These are phyloP conservation scores for Pseudorasbora parva DNA, from an alignment of 2,113 vertebrate species.

Conservation along the genomic window DNA sequence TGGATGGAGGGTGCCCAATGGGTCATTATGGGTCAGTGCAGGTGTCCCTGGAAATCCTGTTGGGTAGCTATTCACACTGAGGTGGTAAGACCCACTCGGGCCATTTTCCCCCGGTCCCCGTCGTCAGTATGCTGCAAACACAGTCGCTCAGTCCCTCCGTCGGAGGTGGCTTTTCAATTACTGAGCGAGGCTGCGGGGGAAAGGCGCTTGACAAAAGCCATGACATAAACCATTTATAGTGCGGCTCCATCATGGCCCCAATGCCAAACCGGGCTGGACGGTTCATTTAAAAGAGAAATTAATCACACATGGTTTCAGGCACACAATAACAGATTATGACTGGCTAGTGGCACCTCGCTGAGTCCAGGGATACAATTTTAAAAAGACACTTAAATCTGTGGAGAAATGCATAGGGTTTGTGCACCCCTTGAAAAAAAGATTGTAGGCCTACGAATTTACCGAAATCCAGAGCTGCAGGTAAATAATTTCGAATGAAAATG, in stretches of 20 bases:
- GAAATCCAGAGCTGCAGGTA: background rate
- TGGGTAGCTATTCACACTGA: conserved; percentile 32
- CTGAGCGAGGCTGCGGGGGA: conserved; percentile 68
- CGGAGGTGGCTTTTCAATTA: conserved; percentile 84
- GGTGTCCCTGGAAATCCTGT: conserved; percentile 14
- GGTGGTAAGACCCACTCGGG: conserved; percentile 52
- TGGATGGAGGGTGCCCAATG: conserved; percentile 12
- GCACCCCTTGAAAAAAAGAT: conserved; percentile 1
- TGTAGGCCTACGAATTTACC: background rate
- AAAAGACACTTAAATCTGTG: conserved; percentile 38
- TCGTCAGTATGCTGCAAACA: conserved; percentile 73
- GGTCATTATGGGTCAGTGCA: conserved; percentile 26
- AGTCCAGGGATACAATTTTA: conserved; percentile 59
- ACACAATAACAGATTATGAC: conserved; percentile 76
- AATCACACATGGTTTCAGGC: conserved; percentile 76
- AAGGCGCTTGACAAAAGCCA: conserved; percentile 74
- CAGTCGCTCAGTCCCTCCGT: conserved; percentile 65
- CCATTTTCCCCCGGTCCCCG: conserved; percentile 59
- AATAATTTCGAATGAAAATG: background rate
- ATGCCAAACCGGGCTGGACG: conserved; percentile 73
- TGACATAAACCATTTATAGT: conserved; percentile 84
- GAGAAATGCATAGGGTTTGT: conserved; percentile 55
- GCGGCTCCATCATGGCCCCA: conserved; percentile 70
- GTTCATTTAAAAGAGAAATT: conserved; percentile 83
- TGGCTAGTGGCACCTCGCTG: conserved; percentile 65